These are phyloP conservation scores for Fratercula arctica DNA, from an alignment of 2,797 vertebrate genomes.

Conservation along the genomic window DNA sequence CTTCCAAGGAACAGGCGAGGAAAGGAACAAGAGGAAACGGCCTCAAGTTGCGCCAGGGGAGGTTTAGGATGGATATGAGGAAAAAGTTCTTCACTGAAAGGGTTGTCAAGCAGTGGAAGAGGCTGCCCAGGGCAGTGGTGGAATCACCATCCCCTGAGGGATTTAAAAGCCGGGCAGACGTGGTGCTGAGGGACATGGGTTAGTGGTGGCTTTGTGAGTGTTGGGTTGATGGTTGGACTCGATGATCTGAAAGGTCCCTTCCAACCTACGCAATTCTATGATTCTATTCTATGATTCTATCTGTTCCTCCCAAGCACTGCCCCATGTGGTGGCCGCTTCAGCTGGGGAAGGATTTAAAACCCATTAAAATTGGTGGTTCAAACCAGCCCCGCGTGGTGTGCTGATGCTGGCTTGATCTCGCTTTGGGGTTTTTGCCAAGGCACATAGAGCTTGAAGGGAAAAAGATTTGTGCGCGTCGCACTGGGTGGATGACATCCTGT, in stretches of 20 bases:
- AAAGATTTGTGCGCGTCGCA: accelerated
- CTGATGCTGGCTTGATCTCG: background rate
- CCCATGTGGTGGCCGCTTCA: background rate
- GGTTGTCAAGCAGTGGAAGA: background rate
- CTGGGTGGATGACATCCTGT: accelerated
- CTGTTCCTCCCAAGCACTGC: background rate
- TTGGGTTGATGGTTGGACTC: background rate
- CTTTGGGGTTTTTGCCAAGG: no score
- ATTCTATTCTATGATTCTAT: background rate
- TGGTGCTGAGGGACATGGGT: background rate
- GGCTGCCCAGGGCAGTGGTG: background rate
- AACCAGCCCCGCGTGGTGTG: accelerated
- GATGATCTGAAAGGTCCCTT: background rate
- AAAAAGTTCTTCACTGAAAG: no score
- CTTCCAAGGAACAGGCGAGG: no score
- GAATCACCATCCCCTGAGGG: background rate
- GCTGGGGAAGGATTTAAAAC: background rate
- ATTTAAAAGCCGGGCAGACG: background rate
- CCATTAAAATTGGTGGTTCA: accelerated
- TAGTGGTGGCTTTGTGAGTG: background rate
- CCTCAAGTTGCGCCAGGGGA: no score
- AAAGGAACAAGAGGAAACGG: no score
- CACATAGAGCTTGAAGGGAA: background rate
- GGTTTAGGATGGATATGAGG: no score
- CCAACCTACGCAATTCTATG: background rate